Evolutionary conservation across 2,113 vertebrate genomes (phyloP).

Genomic region (Corythoichthys intestinalis): DNA sequence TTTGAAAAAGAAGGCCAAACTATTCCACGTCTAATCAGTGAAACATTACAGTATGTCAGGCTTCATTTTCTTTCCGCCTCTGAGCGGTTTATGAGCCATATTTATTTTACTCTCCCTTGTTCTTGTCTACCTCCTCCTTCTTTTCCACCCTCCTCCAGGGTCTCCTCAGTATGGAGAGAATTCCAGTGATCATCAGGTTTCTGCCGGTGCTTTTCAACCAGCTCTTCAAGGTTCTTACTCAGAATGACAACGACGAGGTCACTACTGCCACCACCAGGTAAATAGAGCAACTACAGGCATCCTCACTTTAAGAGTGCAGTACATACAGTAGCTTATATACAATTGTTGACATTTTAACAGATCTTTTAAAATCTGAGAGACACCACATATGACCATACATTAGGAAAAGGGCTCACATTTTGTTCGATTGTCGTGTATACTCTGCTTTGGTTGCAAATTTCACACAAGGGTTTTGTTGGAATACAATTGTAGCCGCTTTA

Average conservation of each 20-base stretch:
- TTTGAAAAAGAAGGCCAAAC: background rate
- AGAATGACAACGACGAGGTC: conserved; percentile 87
- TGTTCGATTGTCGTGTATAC: background rate
- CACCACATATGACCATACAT: background rate
- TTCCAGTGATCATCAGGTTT: conserved; percentile 89
- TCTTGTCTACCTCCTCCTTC: background rate
- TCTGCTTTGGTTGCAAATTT: background rate
- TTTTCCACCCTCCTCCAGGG: conserved; percentile 71
- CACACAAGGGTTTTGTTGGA: background rate
- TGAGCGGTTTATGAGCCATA: background rate
- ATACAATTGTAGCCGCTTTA: background rate
- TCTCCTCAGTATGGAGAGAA: conserved; percentile 90
- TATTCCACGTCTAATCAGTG: conserved; percentile 8
- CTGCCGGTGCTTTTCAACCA: conserved; percentile 96
- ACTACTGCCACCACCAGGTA: conserved; percentile 88
- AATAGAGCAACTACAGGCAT: conserved; percentile 8
- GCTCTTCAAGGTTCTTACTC: conserved; percentile 88
- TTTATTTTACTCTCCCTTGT: conserved; percentile 1
- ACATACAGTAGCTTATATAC: no score
- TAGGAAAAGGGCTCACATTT: background rate
- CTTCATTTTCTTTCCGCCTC: conserved; percentile 3
- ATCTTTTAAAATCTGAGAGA: no score
- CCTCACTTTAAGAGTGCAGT: no score
- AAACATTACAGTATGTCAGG: background rate
- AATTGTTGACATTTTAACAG: no score